Evolutionary conservation across 1,140 invertebrate genomes (phyloP).

Genomic region (Stegodyphus mimosarum): DNA sequence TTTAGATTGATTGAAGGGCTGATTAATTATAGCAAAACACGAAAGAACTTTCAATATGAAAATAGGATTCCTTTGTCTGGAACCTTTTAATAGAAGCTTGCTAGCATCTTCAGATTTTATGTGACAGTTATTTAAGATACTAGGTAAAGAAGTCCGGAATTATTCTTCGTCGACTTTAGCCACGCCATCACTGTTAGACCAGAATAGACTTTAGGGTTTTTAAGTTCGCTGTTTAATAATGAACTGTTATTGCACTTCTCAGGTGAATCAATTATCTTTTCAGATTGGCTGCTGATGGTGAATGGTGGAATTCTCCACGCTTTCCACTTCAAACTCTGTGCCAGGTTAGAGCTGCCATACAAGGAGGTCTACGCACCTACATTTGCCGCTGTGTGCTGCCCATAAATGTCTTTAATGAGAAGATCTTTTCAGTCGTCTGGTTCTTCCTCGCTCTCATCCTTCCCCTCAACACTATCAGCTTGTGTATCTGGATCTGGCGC

Average conservation of each 20-base stretch:
- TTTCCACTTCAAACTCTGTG: slow-evolving; percentile 69
- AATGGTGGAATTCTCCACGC: slow-evolving; percentile 68
- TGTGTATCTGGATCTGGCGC: slow-evolving; percentile 69
- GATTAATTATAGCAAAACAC: no score
- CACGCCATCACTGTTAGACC: not conserved
- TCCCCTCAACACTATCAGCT: slow-evolving; percentile 67
- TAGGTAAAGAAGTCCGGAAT: no score
- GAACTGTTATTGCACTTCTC: not conserved
- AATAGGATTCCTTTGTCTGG: no score
- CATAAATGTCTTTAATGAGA: slow-evolving; percentile 73
- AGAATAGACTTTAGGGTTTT: not conserved
- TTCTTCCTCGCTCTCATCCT: slow-evolving; percentile 68
- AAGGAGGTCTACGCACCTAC: slow-evolving; percentile 67
- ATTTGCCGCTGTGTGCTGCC: slow-evolving; percentile 72
- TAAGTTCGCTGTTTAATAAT: not conserved
- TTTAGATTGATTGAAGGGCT: no score
- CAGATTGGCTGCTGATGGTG: slow-evolving; percentile 64
- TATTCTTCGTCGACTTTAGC: not conserved
- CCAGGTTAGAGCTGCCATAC: slow-evolving; percentile 67
- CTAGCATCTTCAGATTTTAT: no score
- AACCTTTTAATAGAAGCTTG: no score
- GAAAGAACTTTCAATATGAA: no score
- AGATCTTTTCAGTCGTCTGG: slow-evolving; percentile 71
- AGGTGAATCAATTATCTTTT: not conserved
- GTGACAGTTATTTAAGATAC: no score